These are phyloP conservation scores for Empidonax traillii DNA, from an alignment of 2,113 vertebrate species.

Conservation along the genomic window DNA sequence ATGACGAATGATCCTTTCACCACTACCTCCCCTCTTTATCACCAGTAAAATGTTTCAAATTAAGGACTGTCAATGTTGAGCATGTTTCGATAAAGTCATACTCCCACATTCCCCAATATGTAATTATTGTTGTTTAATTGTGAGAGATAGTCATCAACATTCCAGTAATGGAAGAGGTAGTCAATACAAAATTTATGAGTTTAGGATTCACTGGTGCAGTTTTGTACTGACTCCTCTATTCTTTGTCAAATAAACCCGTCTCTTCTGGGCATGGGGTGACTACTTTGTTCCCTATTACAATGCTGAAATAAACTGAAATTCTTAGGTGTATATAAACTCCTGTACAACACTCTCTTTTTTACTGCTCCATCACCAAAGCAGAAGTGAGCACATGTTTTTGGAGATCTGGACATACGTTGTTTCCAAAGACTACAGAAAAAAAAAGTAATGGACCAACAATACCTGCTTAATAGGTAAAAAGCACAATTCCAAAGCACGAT, in stretches of 20 bases:
- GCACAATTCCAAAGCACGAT: background rate
- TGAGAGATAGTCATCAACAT: background rate
- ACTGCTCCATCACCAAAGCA: background rate
- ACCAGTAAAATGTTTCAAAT: background rate
- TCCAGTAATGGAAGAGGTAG: background rate
- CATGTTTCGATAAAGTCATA: background rate
- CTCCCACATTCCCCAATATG: background rate
- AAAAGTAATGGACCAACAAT: background rate
- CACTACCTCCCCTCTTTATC: background rate
- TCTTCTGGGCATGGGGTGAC: background rate
- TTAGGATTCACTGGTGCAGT: background rate
- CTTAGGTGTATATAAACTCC: background rate
- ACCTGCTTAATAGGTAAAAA: background rate
- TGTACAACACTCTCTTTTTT: background rate
- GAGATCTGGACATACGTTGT: background rate
- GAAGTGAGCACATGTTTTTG: background rate
- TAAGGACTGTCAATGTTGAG: background rate
- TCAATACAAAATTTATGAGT: background rate
- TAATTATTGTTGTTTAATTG: background rate
- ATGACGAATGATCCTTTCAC: background rate
- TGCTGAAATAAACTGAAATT: background rate
- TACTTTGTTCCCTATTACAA: background rate
- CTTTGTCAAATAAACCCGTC: background rate
- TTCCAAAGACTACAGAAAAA: background rate
- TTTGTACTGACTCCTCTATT: background rate